Evolutionary conservation across 2,797 vertebrate species (phyloP).

Genomic region (Lindbergichthys nudifrons): DNA sequence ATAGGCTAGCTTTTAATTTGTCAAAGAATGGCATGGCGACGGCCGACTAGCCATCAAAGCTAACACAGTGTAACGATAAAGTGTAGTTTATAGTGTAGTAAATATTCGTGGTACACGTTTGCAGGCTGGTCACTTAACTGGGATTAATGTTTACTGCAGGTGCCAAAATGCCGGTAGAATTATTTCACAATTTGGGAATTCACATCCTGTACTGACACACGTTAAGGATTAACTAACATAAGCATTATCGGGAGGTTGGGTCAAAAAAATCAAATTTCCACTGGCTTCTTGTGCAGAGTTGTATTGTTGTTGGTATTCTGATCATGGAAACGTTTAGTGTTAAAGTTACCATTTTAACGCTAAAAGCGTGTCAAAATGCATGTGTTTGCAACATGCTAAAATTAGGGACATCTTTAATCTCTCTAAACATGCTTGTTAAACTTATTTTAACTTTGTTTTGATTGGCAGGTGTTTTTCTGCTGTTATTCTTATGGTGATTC

Average conservation of each 20-base stretch:
- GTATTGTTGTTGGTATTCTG: neutral
- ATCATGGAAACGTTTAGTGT: neutral
- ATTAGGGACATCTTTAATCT: neutral
- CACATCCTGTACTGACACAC: neutral
- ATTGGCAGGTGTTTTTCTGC: neutral
- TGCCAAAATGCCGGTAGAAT: neutral
- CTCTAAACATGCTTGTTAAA: neutral
- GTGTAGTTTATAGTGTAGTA: slow-evolving; percentile 3
- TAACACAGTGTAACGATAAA: slow-evolving; percentile 2
- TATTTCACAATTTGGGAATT: neutral
- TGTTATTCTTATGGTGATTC: slow-evolving; percentile 26
- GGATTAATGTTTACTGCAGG: neutral
- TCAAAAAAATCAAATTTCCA: neutral
- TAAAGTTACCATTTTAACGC: neutral
- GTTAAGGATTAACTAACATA: neutral
- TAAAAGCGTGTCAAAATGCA: neutral
- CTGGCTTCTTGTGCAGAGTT: neutral
- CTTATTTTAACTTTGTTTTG: neutral
- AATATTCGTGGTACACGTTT: neutral
- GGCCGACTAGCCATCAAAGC: slow-evolving; percentile 19
- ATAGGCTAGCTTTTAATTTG: slow-evolving; percentile 45
- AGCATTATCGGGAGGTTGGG: slow-evolving; percentile 3
- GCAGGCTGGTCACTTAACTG: neutral
- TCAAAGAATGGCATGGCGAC: slow-evolving; percentile 56
- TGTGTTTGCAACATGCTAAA: neutral